phyloP scores from a whole-genome alignment of 2,888 invertebrate species.

The Homarus gammarus region DNA sequence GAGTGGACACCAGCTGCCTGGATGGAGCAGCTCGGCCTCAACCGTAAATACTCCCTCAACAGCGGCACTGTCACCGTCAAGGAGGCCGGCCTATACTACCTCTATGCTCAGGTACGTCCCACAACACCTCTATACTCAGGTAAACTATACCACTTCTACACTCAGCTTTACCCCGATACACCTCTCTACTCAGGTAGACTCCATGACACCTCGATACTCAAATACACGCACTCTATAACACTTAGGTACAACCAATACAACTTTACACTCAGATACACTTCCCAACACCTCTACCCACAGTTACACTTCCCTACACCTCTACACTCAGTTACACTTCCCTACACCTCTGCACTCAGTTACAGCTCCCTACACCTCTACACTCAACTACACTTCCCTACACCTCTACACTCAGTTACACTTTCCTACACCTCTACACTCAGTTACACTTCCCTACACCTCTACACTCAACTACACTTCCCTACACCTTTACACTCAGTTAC shows the following conservation, averaged over 20 bases:
- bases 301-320: no score
- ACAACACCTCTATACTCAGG: neutral
- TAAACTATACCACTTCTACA: neutral
- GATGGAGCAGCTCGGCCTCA: constrained; percentile 70
- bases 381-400: neutral
- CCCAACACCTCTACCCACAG: no score
- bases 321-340: no score
- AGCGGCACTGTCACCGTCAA: constrained; percentile 53
- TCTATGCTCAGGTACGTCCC: constrained; percentile 50
- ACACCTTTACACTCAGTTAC: no score
- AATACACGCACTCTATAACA: no score
- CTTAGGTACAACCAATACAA: no score
- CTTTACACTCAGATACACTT: no score
- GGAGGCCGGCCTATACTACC: constrained; percentile 63
- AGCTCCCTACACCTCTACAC: neutral
- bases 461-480: no score
- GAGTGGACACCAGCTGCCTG: constrained; percentile 61
- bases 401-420: neutral
- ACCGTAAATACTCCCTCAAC: constrained; percentile 46
- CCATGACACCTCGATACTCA: no score
- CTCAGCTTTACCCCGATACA: neutral
- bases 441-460: neutral
- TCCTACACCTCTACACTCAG: no score
- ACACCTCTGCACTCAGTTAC: no score
- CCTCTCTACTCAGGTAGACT: neutral